These are phyloP conservation scores for Scaptomyza caliginosa DNA, from an alignment of 2,888 invertebrate genomes.

Conservation along the genomic window DNA sequence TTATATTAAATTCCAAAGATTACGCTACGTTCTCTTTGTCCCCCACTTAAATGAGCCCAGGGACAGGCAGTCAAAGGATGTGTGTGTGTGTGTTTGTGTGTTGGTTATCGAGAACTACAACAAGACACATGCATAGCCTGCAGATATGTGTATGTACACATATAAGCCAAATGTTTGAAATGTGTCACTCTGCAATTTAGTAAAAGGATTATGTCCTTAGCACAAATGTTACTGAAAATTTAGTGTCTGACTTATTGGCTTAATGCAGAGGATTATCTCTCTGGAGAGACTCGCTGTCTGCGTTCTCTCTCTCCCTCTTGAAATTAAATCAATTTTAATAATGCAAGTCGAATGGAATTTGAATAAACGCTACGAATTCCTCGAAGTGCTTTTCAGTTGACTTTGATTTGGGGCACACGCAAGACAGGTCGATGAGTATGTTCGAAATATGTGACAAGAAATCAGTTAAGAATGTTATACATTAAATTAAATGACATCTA, in stretches of 20 bases:
- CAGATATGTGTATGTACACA: not conserved
- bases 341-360: conserved; percentile 16
- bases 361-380: conserved; percentile 2
- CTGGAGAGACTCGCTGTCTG: not conserved
- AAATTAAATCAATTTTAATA: conserved; percentile 34
- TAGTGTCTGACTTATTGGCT: conserved; percentile 28
- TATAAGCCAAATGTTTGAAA: not conserved
- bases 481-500: not conserved
- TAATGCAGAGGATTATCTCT: conserved; percentile 29
- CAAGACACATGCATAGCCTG: not conserved
- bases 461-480: not conserved
- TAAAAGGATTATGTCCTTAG: conserved; percentile 44
- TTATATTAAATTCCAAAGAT: conserved; percentile 41
- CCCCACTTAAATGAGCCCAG: conserved; percentile 22
- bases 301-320: not conserved
- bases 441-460: not conserved
- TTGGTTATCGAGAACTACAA: conserved; percentile 1
- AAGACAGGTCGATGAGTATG: not conserved
- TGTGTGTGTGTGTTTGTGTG: not conserved
- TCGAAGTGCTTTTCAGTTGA: not conserved
- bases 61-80: conserved; percentile 5
- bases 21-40: not conserved
- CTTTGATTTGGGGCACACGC: conserved; percentile 17
- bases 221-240: conserved; percentile 22
- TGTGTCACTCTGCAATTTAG: conserved; percentile 22